Evolutionary conservation across 1,140 invertebrate species (phyloP).

Genomic region (Manduca sexta): DNA sequence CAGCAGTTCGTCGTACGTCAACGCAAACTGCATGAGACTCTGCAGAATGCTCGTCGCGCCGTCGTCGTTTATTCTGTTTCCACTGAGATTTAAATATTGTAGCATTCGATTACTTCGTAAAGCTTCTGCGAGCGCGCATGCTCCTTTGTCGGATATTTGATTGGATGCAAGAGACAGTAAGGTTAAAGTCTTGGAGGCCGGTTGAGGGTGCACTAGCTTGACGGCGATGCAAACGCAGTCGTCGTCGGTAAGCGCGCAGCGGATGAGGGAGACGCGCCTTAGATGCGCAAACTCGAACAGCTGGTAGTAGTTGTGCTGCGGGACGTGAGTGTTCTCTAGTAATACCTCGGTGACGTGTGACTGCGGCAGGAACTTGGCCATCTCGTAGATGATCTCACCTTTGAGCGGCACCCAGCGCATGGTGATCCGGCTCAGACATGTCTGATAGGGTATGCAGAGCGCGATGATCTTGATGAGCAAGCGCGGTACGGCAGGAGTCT

Average conservation of each 20-base stretch:
- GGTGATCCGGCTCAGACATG: conserved; percentile 6
- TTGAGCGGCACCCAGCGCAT: conserved; percentile 11
- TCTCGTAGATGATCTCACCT: conserved; percentile 15
- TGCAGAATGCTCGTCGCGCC: conserved; percentile 14
- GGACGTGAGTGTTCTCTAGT: conserved; percentile 23
- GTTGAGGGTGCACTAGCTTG: conserved; percentile 16
- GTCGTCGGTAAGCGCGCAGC: conserved; percentile 21
- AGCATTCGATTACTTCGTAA: conserved; percentile 25
- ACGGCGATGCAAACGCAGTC: conserved; percentile 11
- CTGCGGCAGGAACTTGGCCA: conserved; percentile 11
- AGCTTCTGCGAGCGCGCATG: conserved; percentile 6
- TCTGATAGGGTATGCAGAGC: conserved; percentile 20
- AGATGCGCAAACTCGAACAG: conserved; percentile 16
- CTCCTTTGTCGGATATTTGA: conserved; percentile 18
- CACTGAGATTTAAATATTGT: conserved; percentile 22
- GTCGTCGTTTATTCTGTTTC: conserved; percentile 16
- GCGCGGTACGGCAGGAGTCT: conserved; percentile 10
- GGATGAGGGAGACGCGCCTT: conserved; percentile 15
- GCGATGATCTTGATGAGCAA: conserved; percentile 22
- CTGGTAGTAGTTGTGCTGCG: conserved; percentile 14
- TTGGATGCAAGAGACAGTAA: conserved; percentile 18
- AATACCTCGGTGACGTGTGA: conserved; percentile 24
- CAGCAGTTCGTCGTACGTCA: conserved; percentile 16
- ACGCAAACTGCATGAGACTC: conserved; percentile 17
- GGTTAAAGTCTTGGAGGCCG: conserved; percentile 15